Percentiles rank a stretch among this genome's conserved stretches.
Conservation (phyloP, 2,797 vertebrate species). For the Gymnocypris eckloni region DNA sequence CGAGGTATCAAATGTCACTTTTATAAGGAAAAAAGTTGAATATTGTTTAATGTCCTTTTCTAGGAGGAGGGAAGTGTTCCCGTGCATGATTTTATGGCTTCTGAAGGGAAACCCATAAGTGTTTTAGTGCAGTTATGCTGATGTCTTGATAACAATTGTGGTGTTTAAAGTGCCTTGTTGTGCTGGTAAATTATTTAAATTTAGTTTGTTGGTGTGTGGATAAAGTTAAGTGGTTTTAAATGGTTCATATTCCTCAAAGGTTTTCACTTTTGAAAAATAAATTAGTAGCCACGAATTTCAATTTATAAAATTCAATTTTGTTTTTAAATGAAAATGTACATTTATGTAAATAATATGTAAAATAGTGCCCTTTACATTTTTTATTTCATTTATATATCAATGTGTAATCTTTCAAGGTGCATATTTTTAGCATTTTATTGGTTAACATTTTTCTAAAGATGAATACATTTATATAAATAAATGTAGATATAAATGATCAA, state of each 20-base stretch:
- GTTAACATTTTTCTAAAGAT: no score
- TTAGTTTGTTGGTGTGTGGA: background rate
- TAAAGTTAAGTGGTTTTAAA: background rate
- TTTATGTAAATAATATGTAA: background rate
- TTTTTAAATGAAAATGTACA: background rate
- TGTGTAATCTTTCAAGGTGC: background rate
- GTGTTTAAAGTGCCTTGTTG: background rate
- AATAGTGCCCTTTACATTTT: background rate
- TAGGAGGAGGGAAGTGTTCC: background rate
- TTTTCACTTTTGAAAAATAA: background rate
- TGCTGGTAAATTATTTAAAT: background rate
- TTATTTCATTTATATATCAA: background rate
- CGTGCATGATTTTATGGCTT: slow-evolving; percentile 11
- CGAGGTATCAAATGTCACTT: slow-evolving; percentile 1
- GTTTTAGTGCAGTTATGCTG: slow-evolving; percentile 23
- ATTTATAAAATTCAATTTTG: background rate
- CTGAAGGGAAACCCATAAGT: background rate
- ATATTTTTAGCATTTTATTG: background rate
- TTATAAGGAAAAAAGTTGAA: background rate
- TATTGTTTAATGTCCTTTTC: background rate
- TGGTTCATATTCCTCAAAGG: background rate
- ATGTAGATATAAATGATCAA: no score
- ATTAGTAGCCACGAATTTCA: background rate
- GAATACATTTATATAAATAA: no score
- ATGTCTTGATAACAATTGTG: background rate